These are phyloP conservation scores for Exocentrus adspersus DNA, from an alignment of 2,888 invertebrate genomes.

Conservation along the genomic window DNA sequence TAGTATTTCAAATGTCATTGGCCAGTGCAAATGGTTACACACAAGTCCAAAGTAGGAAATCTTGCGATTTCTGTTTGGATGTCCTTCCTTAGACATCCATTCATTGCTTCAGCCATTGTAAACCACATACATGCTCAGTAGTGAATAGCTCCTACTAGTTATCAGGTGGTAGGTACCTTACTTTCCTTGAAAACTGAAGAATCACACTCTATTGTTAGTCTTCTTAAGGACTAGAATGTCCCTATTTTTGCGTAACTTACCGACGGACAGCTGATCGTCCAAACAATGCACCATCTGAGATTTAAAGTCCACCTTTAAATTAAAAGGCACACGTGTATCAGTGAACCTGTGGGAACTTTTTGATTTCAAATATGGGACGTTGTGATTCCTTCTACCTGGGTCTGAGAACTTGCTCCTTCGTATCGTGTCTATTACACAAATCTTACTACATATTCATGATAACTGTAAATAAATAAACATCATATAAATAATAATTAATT, in stretches of 20 bases:
- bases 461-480: constrained; percentile 10
- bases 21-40: no score
- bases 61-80: constrained; percentile 3
- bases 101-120: constrained; percentile 26
- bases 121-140: constrained; percentile 30
- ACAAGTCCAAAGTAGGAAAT: neutral
- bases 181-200: constrained; percentile 5
- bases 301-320: constrained; percentile 41
- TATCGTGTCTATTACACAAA: neutral
- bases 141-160: constrained; percentile 6
- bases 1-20: no score
- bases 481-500: constrained; percentile 5
- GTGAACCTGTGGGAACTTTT: constrained; percentile 40
- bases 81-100: constrained; percentile 22
- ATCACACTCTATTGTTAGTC: neutral
- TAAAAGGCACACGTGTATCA: constrained; percentile 37
- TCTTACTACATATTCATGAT: neutral
- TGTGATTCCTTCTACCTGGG: constrained; percentile 24
- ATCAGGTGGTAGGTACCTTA: constrained; percentile 27
- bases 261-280: constrained; percentile 36
- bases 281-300: constrained; percentile 31
- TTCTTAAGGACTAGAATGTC: neutral
- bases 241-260: constrained; percentile 31
- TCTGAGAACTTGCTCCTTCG: constrained; percentile 2
- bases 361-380: constrained; percentile 22